Evolutionary conservation across 2,888 invertebrate genomes (phyloP).

Genomic region (Chalcosyrphus nemorum): DNA sequence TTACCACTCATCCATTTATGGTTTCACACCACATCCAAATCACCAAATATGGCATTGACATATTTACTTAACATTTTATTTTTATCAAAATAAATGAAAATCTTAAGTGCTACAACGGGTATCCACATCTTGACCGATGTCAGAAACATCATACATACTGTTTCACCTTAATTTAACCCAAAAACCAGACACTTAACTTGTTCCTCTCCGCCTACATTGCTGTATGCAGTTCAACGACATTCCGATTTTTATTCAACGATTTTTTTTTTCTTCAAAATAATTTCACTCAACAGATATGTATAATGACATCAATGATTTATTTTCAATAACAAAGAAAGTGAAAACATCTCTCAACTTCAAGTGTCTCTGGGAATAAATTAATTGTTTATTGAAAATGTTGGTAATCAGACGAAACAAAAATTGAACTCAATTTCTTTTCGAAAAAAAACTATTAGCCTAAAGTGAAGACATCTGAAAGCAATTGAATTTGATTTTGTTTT

Average conservation of each 20-base stretch:
- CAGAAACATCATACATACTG: background rate
- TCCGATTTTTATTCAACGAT: background rate
- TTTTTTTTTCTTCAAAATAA: constrained; percentile 13
- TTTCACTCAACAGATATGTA: constrained; percentile 2
- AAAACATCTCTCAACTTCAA: constrained; percentile 19
- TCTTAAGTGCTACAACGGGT: background rate
- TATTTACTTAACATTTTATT: background rate
- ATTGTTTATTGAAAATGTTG: background rate
- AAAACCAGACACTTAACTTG: constrained; percentile 6
- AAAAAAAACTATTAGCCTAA: background rate
- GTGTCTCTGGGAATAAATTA: constrained; percentile 6
- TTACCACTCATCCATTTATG: too few species aligned
- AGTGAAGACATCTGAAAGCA: background rate
- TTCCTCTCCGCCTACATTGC: background rate
- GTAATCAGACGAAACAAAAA: background rate
- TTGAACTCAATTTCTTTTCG: background rate
- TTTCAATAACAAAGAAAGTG: constrained; percentile 22
- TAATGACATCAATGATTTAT: constrained; percentile 37
- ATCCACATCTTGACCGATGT: background rate
- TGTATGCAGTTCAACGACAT: constrained; percentile 33
- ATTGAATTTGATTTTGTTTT: background rate
- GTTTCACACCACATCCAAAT: too few species aligned
- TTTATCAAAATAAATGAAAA: background rate
- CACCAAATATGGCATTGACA: background rate
- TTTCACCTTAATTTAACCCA: constrained; percentile 4